phyloP scores from a whole-genome alignment of 2,797 vertebrate genomes.

The Gambelia wislizenii region DNA sequence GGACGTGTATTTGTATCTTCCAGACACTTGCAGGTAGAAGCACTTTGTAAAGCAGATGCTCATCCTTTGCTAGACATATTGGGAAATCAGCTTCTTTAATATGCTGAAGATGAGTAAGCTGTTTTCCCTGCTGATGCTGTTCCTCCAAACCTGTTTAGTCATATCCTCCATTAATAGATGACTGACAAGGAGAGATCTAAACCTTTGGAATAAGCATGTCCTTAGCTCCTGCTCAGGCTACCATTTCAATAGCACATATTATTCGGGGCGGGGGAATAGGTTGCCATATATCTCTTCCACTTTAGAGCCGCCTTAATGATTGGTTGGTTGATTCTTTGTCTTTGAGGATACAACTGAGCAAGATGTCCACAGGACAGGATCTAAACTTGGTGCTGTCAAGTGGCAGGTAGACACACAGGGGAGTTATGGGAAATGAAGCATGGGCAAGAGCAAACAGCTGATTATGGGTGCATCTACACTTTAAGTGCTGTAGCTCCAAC shows the following conservation, averaged over 20 bases:
- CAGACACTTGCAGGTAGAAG: constrained; percentile 13
- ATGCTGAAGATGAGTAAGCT: constrained; percentile 5
- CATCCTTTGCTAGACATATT: constrained; percentile 5
- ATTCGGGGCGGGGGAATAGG: not conserved
- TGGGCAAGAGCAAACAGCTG: too few relatives aligned
- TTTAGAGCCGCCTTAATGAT: not conserved
- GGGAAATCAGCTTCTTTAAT: constrained; percentile 24
- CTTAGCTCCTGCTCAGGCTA: constrained; percentile 4
- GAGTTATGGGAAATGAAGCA: not conserved
- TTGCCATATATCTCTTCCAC: not conserved
- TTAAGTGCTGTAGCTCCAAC: too few relatives aligned
- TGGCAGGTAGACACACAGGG: too few relatives aligned
- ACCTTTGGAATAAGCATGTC: not conserved
- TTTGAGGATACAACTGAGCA: not conserved
- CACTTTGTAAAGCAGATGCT: constrained; percentile 22
- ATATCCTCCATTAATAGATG: constrained; percentile 40
- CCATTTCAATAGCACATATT: not conserved
- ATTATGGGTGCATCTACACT: too few relatives aligned
- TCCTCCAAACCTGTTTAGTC: constrained; percentile 41
- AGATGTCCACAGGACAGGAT: not conserved
- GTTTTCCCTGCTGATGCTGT: constrained; percentile 35
- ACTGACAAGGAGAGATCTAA: constrained; percentile 20
- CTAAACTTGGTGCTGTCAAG: not conserved
- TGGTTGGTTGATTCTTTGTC: not conserved
- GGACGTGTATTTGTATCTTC: constrained; percentile 17